These are phyloP conservation scores for Neogale vison DNA, from an alignment of 2,113 vertebrate species.

Conservation along the genomic window DNA sequence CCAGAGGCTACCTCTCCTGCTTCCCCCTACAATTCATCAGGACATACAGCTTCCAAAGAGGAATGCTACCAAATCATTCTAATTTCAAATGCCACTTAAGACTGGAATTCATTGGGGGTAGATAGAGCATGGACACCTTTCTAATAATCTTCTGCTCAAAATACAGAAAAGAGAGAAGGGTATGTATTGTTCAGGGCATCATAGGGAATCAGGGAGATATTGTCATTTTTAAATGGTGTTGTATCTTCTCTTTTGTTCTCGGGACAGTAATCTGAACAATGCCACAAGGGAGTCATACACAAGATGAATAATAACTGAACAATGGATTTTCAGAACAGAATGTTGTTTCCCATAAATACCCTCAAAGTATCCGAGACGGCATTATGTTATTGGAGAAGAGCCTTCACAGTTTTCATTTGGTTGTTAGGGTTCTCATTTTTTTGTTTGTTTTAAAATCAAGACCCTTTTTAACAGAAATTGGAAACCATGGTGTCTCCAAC, in stretches of 20 bases:
- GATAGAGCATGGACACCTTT: background rate
- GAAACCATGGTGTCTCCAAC: constrained; percentile 74
- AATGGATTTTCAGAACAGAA: constrained; percentile 64
- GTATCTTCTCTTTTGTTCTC: constrained; percentile 48
- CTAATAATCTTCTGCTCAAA: constrained; percentile 37
- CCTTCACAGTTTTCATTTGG: constrained; percentile 42
- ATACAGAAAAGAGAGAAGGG: background rate
- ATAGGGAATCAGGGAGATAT: background rate
- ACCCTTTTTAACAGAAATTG: constrained; percentile 71
- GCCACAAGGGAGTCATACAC: background rate
- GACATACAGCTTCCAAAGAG: background rate
- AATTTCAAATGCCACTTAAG: background rate
- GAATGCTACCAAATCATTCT: background rate
- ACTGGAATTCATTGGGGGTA: background rate
- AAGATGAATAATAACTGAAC: constrained; percentile 49
- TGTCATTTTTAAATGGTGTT: constrained; percentile 28
- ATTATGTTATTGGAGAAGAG: constrained; percentile 71
- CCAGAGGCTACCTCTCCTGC: background rate
- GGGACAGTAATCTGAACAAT: background rate
- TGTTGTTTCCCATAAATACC: constrained; percentile 71
- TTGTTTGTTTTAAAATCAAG: constrained; percentile 74
- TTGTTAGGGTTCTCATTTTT: constrained; percentile 1
- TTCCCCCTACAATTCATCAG: background rate
- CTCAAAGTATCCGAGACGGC: constrained; percentile 54
- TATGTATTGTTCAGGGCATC: background rate